A percentile compares a stretch with the other conserved stretches of the same genome.
These are phyloP conservation scores for Heterohyrax brucei DNA, from an alignment of 2,797 vertebrate species.

Conservation along the genomic window DNA sequence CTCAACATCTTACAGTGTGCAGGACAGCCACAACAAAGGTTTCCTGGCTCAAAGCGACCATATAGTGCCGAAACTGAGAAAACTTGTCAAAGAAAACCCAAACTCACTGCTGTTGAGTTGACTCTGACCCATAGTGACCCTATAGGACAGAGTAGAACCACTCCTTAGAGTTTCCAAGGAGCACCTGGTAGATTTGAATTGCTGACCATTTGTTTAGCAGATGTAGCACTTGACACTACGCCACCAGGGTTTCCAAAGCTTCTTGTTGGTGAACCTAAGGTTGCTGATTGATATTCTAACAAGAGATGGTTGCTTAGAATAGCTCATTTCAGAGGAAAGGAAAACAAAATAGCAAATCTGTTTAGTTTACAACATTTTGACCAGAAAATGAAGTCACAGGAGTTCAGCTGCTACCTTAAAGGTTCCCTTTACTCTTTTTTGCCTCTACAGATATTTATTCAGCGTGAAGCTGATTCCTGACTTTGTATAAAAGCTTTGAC, in stretches of 20 bases:
- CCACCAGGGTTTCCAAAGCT: no score
- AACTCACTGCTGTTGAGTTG: no score
- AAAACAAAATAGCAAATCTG: slow-evolving; percentile 30
- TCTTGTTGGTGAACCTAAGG: background rate
- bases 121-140: no score
- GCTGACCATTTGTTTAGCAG: no score
- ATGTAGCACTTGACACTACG: no score
- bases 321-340: slow-evolving; percentile 11
- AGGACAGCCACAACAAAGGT: background rate
- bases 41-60: background rate
- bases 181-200: no score
- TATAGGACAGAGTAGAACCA: no score
- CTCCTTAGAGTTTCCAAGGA: no score
- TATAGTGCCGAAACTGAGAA: background rate
- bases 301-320: slow-evolving; percentile 40
- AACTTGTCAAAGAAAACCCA: background rate
- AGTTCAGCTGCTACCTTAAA: slow-evolving; percentile 2
- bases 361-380: slow-evolving; percentile 18
- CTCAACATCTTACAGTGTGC: background rate
- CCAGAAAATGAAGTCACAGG: background rate
- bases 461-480: background rate
- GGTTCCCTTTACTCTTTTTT: background rate
- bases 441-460: background rate
- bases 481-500: background rate
- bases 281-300: background rate